A percentile compares a stretch with the other conserved stretches of the same genome.
Conservation (phyloP, 2,797 vertebrate genomes). For the Coilia nasus region DNA sequence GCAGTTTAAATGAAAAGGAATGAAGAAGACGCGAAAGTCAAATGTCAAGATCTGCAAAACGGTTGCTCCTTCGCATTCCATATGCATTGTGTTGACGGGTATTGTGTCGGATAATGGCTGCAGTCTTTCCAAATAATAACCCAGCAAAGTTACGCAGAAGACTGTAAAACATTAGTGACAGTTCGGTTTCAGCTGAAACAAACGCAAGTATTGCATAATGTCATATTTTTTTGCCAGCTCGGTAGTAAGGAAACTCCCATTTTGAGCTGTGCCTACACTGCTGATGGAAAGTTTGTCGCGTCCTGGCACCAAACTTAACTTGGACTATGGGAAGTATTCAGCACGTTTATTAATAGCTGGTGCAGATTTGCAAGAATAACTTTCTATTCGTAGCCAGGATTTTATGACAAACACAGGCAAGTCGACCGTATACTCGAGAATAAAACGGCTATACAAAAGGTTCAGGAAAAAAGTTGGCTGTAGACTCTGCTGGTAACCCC, state of each 20-base stretch:
- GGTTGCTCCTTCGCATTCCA: background rate
- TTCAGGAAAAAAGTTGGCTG: background rate
- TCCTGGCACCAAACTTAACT: background rate
- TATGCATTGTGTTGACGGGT: background rate
- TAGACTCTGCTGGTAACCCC: background rate
- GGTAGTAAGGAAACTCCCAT: background rate
- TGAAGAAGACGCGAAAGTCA: background rate
- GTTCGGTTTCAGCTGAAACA: background rate
- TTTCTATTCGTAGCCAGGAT: background rate
- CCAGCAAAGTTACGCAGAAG: no score
- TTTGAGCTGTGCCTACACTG: background rate
- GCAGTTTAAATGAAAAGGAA: background rate
- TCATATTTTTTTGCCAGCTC: background rate
- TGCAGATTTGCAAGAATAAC: background rate
- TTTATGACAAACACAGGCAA: background rate
- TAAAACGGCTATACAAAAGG: background rate
- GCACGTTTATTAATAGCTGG: background rate
- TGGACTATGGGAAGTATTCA: background rate
- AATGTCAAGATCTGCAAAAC: background rate
- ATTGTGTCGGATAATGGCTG: no score
- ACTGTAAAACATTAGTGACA: no score
- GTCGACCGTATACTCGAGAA: background rate
- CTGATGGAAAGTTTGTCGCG: background rate
- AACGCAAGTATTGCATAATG: background rate
- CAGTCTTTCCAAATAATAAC: no score